Percentiles rank a stretch among this genome's conserved stretches.
phyloP scores from a whole-genome alignment of 2,113 vertebrate species.

The Hyaena hyaena region DNA sequence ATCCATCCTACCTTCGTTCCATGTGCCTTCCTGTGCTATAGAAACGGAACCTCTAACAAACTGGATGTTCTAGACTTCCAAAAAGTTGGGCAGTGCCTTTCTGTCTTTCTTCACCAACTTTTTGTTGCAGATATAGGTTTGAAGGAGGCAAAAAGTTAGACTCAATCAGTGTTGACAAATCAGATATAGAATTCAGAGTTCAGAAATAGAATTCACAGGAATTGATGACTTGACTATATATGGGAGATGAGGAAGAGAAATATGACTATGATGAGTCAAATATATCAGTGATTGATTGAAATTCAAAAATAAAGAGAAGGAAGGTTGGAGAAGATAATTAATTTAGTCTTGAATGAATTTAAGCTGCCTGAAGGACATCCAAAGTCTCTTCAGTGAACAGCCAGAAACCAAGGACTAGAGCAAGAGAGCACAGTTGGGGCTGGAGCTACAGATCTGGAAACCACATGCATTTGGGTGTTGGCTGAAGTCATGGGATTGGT shows the following conservation, averaged over 20 bases:
- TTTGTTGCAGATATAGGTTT: background rate
- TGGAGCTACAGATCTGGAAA: background rate
- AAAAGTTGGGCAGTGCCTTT: background rate
- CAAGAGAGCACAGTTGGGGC: background rate
- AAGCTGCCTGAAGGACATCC: background rate
- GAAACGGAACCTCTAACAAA: background rate
- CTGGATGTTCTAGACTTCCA: background rate
- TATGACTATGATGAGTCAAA: background rate
- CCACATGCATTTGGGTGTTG: background rate
- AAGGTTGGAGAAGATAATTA: background rate
- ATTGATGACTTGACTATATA: background rate
- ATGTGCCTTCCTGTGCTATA: background rate
- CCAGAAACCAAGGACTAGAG: background rate
- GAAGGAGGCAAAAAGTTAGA: background rate
- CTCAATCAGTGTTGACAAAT: background rate
- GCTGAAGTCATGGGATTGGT: background rate
- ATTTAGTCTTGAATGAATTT: background rate
- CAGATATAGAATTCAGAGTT: conserved; percentile 12
- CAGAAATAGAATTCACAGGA: conserved; percentile 29
- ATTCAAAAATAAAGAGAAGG: conserved; percentile 2
- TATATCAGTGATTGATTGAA: background rate
- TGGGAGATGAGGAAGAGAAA: conserved; percentile 2
- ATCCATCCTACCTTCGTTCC: background rate
- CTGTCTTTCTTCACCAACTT: background rate
- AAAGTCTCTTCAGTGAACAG: background rate